Evolutionary conservation across 2,888 invertebrate species (phyloP), one percentile per base, ranked within the genome.

Genomic region (Micoletzkya japonica): DNA sequence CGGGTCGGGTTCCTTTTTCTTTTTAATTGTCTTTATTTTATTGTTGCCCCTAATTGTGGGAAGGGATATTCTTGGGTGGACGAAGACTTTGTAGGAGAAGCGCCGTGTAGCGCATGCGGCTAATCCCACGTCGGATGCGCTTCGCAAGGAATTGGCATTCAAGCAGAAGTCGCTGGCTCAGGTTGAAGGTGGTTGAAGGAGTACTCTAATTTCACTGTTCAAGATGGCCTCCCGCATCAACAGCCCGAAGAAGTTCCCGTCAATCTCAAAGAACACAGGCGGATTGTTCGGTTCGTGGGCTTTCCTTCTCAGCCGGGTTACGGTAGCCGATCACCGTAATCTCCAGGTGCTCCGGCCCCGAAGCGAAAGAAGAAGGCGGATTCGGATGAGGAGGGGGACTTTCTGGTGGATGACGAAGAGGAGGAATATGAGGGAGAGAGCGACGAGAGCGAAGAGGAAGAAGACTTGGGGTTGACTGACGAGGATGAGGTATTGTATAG

Each of bases 301-400:
- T n/a, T n/a, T n/a, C n/a, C n/a, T n/a, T n/a, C n/a, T n/a, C n/a
- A n/a, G n/a, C n/a, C n/a, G n/a, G n/a, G n/a, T n/a, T n/a, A n/a
- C n/a, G n/a, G n/a, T n/a, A n/a, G n/a, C n/a, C n/a, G n/a, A n/a
- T n/a, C n/a, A n/a, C n/a, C n/a, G n/a, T n/a, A n/a, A n/a, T n/a
- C n/a, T n/a, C n/a, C n/a, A n/a, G n/a, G n/a, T n/a, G n/a, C n/a
- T n/a, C n/a, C n/a, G n/a, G n/a, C n/a, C n/a, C n/a, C n/a, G n/a
- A n/a, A n/a, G n/a, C n/a, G n/a, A n/a, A n/a, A n/a, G n/a, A n/a
- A n/a, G n/a, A 39, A 39, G 58, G 34, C 32, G 14, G 44, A 56
- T 32, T 50, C 34, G 26, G 71, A 73, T n/a, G 76, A 74, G 20
- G 74, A 74, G 28, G 77, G 75, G 14, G 75, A 75, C 30, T 70